A percentile compares a stretch with the other conserved stretches of the same genome.
Conservation (phyloP, 1,140 invertebrate species). For the Drosophila miranda region DNA sequence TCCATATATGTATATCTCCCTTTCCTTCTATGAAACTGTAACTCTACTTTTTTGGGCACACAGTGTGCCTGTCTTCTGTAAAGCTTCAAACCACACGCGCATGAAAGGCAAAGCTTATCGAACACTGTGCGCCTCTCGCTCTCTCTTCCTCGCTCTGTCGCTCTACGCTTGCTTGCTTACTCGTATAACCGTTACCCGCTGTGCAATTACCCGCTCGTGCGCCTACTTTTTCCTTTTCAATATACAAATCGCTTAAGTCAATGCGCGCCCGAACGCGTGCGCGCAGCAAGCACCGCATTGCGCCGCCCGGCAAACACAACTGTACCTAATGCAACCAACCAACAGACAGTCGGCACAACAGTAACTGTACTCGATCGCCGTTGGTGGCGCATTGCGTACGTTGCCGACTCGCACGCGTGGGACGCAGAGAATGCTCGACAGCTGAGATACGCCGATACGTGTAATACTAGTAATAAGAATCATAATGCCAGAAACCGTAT, state of each 20-base stretch:
- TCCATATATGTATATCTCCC: conserved; percentile 32
- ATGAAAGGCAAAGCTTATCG: conserved; percentile 18
- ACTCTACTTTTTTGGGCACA: conserved; percentile 2
- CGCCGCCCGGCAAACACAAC: conserved; percentile 33
- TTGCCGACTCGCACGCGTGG: conserved; percentile 43
- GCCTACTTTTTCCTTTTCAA: conserved; percentile 59
- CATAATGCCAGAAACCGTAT: conserved; percentile 68
- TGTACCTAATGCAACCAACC: conserved; percentile 49
- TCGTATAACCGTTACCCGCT: no score
- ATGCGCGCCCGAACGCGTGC: conserved; percentile 55
- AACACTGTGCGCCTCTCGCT: conserved; percentile 38
- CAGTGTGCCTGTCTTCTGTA: conserved; percentile 40
- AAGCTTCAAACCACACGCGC: conserved; percentile 36
- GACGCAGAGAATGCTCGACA: conserved; percentile 50
- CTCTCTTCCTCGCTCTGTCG: conserved; percentile 41
- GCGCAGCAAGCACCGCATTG: conserved; percentile 51
- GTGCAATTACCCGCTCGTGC: conserved; percentile 27
- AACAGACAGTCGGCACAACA: background rate
- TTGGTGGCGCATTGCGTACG: conserved; percentile 36
- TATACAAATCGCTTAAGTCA: conserved; percentile 67
- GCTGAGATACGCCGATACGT: conserved; percentile 35
- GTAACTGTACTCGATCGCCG: conserved; percentile 10
- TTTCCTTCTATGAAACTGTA: conserved; percentile 37
- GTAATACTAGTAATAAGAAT: conserved; percentile 37
- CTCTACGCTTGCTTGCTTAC: conserved; percentile 44